phyloP scores from a whole-genome alignment of 2,113 vertebrate genomes.

The Lamprologus tigripictilis region DNA sequence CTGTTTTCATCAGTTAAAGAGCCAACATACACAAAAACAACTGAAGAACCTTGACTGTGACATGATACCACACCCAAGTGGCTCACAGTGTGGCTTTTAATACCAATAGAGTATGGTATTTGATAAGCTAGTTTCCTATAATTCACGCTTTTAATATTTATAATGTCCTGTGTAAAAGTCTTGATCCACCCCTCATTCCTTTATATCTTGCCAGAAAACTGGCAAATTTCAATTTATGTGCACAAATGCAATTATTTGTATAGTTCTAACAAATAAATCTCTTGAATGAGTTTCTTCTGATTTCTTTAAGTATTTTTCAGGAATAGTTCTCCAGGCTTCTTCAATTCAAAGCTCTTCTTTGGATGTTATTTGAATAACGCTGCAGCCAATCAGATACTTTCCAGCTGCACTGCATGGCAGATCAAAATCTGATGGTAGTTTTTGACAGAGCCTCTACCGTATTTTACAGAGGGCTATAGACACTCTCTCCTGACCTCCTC shows the following conservation, averaged over 20 bases:
- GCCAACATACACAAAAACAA: neutral
- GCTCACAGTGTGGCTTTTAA: neutral
- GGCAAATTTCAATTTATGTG: neutral
- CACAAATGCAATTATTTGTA: neutral
- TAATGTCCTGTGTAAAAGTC: neutral
- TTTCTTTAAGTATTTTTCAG: neutral
- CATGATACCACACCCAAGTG: neutral
- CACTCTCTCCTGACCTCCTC: neutral
- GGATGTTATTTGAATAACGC: neutral
- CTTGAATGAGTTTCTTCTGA: neutral
- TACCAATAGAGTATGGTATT: neutral
- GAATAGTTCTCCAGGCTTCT: neutral
- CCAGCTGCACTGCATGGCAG: neutral
- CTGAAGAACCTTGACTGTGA: neutral
- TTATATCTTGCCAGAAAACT: neutral
- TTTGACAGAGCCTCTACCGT: neutral
- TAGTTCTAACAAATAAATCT: neutral
- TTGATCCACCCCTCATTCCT: neutral
- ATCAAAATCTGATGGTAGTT: neutral
- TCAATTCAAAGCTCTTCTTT: neutral
- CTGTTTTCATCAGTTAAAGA: neutral
- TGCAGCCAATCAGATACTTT: neutral
- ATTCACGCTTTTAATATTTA: neutral
- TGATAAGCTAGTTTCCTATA: neutral
- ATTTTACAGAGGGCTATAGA: rapidly evolving